Percentiles rank a stretch among this genome's conserved stretches.
phyloP scores from a whole-genome alignment of 2,113 vertebrate species.

The Danio rerio region DNA sequence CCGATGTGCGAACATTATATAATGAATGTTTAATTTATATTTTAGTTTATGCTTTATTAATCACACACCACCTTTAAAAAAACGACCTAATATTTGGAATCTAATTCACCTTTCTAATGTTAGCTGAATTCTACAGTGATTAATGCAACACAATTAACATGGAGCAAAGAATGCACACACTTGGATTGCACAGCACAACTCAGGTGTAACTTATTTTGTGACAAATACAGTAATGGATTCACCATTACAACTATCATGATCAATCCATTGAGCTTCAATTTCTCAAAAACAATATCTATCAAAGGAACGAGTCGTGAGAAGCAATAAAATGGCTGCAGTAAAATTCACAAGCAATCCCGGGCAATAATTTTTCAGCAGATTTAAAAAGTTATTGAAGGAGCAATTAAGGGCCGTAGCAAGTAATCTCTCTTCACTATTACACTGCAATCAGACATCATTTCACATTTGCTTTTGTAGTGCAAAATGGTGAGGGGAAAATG shows the following conservation, averaged over 20 bases:
- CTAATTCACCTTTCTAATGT: too few relatives aligned
- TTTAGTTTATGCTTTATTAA: not conserved
- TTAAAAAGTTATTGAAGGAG: constrained; percentile 20
- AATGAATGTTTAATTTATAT: not conserved
- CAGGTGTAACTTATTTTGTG: too few relatives aligned
- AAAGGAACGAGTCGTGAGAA: not conserved
- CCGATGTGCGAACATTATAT: not conserved
- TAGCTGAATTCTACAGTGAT: too few relatives aligned
- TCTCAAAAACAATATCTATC: not conserved
- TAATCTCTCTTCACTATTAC: not conserved
- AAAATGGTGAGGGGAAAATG: constrained; percentile 25
- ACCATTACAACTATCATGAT: not conserved
- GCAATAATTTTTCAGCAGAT: constrained; percentile 19
- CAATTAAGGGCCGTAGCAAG: constrained; percentile 14
- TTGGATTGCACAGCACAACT: too few relatives aligned
- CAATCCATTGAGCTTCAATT: not conserved
- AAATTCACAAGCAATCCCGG: not conserved
- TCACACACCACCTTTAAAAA: not conserved
- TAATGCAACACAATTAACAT: too few relatives aligned
- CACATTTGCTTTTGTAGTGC: constrained; percentile 29
- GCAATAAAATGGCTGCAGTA: not conserved
- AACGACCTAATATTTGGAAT: too few relatives aligned
- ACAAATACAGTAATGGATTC: not conserved
- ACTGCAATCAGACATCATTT: constrained; percentile 2
- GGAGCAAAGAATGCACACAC: too few relatives aligned